Conservation (phyloP, 2,888 invertebrate genomes). For the Yponomeuta plumbellus region DNA sequence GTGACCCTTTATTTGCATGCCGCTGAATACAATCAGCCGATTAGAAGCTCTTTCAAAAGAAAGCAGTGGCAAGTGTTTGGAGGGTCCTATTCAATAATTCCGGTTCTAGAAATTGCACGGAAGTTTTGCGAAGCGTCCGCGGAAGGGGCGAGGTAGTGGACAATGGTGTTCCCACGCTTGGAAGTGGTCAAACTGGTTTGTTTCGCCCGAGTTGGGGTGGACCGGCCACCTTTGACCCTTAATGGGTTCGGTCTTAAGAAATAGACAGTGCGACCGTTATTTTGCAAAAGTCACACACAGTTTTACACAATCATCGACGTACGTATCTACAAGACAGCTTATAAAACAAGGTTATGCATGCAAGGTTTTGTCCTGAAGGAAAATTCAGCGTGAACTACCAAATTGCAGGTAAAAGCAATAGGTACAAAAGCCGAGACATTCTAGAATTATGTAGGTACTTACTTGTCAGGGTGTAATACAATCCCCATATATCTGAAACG, state of each 20-base stretch:
- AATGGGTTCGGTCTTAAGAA: constrained; percentile 30
- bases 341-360: no score
- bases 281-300: constrained; percentile 28
- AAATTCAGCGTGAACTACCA: no score
- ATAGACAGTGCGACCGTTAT: constrained; percentile 45
- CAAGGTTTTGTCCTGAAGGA: no score
- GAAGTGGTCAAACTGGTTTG: constrained; percentile 66
- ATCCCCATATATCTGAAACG: no score
- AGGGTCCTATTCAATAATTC: neutral
- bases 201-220: constrained; percentile 35
- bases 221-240: constrained; percentile 35
- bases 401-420: no score
- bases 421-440: no score
- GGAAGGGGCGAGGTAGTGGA: constrained; percentile 36
- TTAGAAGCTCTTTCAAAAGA: constrained; percentile 8
- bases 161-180: constrained; percentile 53
- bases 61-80: constrained; percentile 17
- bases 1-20: constrained; percentile 65
- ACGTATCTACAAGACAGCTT: no score
- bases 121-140: constrained; percentile 10
- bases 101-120: neutral
- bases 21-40: neutral
- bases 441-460: no score
- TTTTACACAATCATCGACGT: no score
- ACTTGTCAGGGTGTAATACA: no score